Evolutionary conservation across 2,113 vertebrate genomes (phyloP).

Genomic region (Propithecus coquereli): DNA sequence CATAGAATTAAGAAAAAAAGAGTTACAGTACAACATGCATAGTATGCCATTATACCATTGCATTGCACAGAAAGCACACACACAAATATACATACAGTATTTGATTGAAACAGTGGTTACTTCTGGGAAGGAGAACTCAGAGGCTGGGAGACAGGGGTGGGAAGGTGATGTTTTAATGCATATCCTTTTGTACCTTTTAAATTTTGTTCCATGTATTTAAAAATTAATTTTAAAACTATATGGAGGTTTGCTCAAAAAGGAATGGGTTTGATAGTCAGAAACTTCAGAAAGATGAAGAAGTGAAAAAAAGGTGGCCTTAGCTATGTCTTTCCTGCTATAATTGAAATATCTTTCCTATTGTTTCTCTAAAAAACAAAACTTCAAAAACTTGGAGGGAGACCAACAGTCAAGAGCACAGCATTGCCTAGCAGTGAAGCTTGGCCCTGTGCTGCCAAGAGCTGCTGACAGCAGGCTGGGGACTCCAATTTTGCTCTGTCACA

Average conservation of each 20-base stretch:
- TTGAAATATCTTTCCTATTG: neutral
- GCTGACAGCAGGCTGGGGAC: neutral
- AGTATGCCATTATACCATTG: neutral
- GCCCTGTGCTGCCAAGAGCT: neutral
- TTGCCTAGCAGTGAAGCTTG: neutral
- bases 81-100: neutral
- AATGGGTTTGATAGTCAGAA: neutral
- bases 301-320: neutral
- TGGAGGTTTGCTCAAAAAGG: neutral
- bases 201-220: neutral
- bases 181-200: neutral
- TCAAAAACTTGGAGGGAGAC: neutral
- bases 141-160: neutral
- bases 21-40: neutral
- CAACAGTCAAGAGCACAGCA: neutral
- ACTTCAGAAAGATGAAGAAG: neutral
- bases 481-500: conserved; percentile 5
- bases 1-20: neutral
- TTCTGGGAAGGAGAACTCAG: neutral
- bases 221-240: neutral
- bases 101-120: neutral
- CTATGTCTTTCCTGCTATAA: neutral
- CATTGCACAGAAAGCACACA: neutral
- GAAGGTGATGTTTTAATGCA: neutral
- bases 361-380: neutral